Evolutionary conservation across 2,888 invertebrate genomes (phyloP).

Genomic region (Noctua comes): DNA sequence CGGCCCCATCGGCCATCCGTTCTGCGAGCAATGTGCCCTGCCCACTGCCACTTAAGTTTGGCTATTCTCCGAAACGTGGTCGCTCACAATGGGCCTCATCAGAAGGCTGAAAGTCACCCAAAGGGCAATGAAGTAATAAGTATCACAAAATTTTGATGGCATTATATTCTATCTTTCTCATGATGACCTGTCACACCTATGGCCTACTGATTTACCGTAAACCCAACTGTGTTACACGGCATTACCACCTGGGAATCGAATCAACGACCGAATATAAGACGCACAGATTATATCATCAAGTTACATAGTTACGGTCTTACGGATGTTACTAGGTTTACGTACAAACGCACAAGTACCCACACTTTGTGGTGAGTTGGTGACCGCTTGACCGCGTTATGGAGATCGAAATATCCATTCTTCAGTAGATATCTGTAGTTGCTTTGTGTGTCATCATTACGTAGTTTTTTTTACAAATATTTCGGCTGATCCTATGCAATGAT

Average conservation of each 20-base stretch:
- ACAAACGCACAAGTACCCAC: constrained; percentile 18
- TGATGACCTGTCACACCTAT: constrained; percentile 6
- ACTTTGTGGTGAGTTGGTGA: constrained; percentile 30
- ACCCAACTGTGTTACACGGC: background rate
- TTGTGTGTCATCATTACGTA: background rate
- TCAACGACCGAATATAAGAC: constrained; percentile 27
- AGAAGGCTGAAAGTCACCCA: no score
- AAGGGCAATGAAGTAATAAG: no score
- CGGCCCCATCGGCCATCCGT: no score
- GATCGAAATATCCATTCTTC: constrained; percentile 9
- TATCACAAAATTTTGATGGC: no score
- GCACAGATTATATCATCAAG: constrained; percentile 36
- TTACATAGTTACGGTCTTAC: constrained; percentile 43
- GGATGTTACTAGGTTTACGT: constrained; percentile 25
- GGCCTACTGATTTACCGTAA: constrained; percentile 1
- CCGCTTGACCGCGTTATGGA: constrained; percentile 59
- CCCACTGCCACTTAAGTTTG: no score
- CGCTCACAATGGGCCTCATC: no score
- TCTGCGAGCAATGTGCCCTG: no score
- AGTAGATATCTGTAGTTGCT: constrained; percentile 6
- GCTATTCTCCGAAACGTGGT: no score
- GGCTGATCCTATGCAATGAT: background rate
- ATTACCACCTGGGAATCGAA: constrained; percentile 30
- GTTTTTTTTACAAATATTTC: background rate
- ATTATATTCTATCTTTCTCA: no score